These are phyloP conservation scores for Garra rufa DNA, from an alignment of 2,113 vertebrate species.

Conservation along the genomic window DNA sequence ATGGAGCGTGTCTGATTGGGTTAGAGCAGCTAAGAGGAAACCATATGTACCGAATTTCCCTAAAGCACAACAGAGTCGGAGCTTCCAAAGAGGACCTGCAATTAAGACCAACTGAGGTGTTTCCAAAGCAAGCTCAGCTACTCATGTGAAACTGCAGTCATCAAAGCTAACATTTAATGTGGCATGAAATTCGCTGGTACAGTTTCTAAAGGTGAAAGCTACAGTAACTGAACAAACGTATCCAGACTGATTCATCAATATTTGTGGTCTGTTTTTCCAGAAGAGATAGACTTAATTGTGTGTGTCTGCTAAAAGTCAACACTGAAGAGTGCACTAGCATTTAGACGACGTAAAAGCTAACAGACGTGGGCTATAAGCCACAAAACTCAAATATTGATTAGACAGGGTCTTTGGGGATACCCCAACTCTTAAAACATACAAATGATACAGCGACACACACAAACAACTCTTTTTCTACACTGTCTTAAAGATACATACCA, in stretches of 20 bases:
- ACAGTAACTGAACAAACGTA: neutral
- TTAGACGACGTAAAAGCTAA: neutral
- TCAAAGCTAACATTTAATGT: conserved; percentile 5
- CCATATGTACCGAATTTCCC: conserved; percentile 50
- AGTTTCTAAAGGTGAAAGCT: neutral
- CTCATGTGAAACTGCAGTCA: neutral
- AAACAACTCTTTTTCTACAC: neutral
- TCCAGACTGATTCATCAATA: neutral
- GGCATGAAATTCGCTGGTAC: neutral
- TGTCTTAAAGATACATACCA: neutral
- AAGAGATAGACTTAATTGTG: neutral
- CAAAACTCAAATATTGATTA: neutral
- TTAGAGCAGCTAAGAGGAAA: conserved; percentile 37
- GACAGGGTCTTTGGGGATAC: neutral
- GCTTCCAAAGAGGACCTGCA: conserved; percentile 6
- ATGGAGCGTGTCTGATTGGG: conserved; percentile 57
- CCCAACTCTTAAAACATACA: neutral
- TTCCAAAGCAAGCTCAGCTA: conserved; percentile 18
- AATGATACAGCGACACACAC: neutral
- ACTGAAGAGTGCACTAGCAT: neutral
- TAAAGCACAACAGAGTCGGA: conserved; percentile 12
- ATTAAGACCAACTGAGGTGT: conserved; percentile 16
- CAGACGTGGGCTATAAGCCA: neutral
- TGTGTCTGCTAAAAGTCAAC: neutral
- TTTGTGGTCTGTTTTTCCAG: neutral